Evolutionary conservation across 2,888 invertebrate genomes (phyloP).

Genomic region (Zaprionus obscuricornis): DNA sequence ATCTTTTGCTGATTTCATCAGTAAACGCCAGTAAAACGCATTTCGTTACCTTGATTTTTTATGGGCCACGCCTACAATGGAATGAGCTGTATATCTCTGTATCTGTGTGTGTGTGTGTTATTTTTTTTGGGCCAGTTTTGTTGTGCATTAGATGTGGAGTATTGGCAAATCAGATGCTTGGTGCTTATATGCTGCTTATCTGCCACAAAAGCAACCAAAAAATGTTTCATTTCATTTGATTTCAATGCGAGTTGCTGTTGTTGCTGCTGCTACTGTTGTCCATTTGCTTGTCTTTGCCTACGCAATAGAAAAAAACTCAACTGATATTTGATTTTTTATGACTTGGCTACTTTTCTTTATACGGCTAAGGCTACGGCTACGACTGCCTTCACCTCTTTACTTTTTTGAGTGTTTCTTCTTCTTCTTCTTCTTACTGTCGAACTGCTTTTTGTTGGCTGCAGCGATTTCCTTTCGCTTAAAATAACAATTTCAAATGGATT

Average conservation of each 20-base stretch:
- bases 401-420: slow-evolving; percentile 22
- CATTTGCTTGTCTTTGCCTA: slow-evolving; percentile 39
- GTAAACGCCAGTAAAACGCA: slow-evolving; percentile 64
- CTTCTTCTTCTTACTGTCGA: neutral
- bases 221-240: slow-evolving; percentile 57
- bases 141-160: slow-evolving; percentile 39
- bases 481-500: slow-evolving; percentile 79
- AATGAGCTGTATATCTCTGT: too few relatives aligned
- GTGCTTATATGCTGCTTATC: slow-evolving; percentile 42
- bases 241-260: slow-evolving; percentile 11
- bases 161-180: slow-evolving; percentile 23
- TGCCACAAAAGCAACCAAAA: slow-evolving; percentile 27
- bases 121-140: slow-evolving; percentile 26
- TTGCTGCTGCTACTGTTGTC: slow-evolving; percentile 35
- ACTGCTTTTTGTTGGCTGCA: slow-evolving; percentile 26
- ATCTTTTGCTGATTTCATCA: slow-evolving; percentile 74
- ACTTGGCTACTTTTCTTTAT: slow-evolving; percentile 54
- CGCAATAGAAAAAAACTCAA: slow-evolving; percentile 43
- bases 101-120: too few relatives aligned
- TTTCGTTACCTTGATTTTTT: slow-evolving; percentile 71
- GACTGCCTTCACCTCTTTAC: slow-evolving; percentile 3
- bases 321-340: slow-evolving; percentile 79
- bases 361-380: slow-evolving; percentile 15
- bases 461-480: slow-evolving; percentile 67
- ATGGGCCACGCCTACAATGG: too few relatives aligned